phyloP scores from a whole-genome alignment of 2,888 invertebrate species.

The Meiosimyza platycephala region DNA sequence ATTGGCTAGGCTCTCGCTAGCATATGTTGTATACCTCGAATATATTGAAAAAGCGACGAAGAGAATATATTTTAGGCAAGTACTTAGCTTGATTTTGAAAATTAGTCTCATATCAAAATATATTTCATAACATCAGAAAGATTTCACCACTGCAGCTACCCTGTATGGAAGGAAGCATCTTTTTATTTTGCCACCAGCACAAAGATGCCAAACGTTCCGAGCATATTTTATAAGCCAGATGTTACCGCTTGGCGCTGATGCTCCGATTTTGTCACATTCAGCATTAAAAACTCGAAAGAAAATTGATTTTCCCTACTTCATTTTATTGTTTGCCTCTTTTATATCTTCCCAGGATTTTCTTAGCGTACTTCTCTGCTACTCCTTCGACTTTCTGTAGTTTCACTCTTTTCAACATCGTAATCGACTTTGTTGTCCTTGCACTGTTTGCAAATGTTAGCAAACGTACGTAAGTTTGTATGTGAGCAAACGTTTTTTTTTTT shows the following conservation, averaged over 20 bases:
- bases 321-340: slow-evolving; percentile 47
- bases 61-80: no score
- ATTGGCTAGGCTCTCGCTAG: no score
- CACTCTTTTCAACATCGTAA: slow-evolving; percentile 3
- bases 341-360: slow-evolving; percentile 45
- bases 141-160: no score
- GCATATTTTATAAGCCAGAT: slow-evolving; percentile 26
- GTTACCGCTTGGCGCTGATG: background rate
- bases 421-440: slow-evolving; percentile 1
- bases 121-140: no score
- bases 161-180: no score
- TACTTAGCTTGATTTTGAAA: no score
- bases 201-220: slow-evolving; percentile 14
- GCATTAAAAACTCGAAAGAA: slow-evolving; percentile 16
- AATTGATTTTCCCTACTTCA: slow-evolving; percentile 28
- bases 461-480: background rate
- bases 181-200: slow-evolving; percentile 5
- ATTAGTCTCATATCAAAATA: no score
- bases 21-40: no score
- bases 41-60: no score
- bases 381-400: slow-evolving; percentile 53
- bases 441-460: no score
- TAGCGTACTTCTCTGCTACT: background rate
- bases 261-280: slow-evolving; percentile 25
- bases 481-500: slow-evolving; percentile 54